Evolutionary conservation across 2,888 invertebrate species (phyloP).

Genomic region (Cylindroiulus punctatus): DNA sequence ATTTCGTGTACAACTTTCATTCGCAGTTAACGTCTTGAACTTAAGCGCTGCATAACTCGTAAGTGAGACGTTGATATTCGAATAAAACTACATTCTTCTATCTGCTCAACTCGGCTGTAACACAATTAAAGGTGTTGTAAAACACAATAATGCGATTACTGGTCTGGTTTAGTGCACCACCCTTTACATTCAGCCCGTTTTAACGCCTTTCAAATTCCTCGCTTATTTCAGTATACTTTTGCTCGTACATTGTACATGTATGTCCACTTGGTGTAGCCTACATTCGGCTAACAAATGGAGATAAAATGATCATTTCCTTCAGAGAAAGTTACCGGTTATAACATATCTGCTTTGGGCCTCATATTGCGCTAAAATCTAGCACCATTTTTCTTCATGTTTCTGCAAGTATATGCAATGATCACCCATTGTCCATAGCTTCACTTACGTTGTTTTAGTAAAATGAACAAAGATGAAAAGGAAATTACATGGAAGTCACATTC

Average conservation of each 20-base stretch:
- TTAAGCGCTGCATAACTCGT: background rate
- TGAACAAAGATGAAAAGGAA: too few species aligned
- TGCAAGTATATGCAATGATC: too few species aligned
- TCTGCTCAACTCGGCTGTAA: background rate
- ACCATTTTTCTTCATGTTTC: too few species aligned
- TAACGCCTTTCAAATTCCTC: background rate
- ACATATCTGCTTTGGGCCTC: background rate
- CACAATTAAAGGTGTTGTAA: slow-evolving; percentile 9
- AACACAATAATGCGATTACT: slow-evolving; percentile 19
- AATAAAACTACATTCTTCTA: background rate
- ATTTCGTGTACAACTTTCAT: background rate
- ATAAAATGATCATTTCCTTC: background rate
- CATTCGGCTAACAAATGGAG: background rate
- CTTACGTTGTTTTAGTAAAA: too few species aligned
- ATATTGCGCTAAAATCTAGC: background rate
- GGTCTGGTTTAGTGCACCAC: background rate
- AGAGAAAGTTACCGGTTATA: background rate
- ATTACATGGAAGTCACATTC: too few species aligned
- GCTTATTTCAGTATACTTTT: background rate
- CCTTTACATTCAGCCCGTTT: background rate
- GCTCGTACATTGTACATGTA: too few species aligned
- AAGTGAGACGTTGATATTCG: background rate
- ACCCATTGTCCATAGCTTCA: too few species aligned
- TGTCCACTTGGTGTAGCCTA: background rate
- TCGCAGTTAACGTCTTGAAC: background rate